Conservation (phyloP, 2,888 invertebrate genomes). For the Apeira syringaria region DNA sequence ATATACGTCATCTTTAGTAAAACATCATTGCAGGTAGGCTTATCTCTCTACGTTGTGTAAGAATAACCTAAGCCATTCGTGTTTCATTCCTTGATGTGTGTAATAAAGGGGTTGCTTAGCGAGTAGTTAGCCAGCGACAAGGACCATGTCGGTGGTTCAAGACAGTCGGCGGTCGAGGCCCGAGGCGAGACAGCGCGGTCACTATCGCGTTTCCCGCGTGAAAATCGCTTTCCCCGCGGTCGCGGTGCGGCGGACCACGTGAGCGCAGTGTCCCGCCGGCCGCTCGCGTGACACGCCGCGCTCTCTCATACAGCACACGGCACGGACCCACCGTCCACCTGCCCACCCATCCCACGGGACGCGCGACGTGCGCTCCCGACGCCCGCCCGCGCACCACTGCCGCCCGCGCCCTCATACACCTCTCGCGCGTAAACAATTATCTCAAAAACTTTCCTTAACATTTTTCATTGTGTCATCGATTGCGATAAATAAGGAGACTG, state of each 20-base stretch:
- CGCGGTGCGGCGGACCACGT: constrained; percentile 60
- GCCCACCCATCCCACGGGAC: constrained; percentile 42
- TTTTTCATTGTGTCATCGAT: constrained; percentile 59
- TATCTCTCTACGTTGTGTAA: not conserved
- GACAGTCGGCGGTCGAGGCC: constrained; percentile 69
- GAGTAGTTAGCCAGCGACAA: constrained; percentile 4
- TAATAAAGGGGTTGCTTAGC: constrained; percentile 28
- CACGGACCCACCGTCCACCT: constrained; percentile 1
- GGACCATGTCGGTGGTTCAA: constrained; percentile 18
- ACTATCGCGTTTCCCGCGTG: constrained; percentile 79
- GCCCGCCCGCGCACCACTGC: constrained; percentile 68
- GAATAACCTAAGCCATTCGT: constrained; percentile 26
- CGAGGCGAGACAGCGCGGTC: constrained; percentile 73
- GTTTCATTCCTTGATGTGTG: constrained; percentile 29
- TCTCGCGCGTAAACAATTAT: constrained; percentile 46
- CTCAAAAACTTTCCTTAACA: constrained; percentile 51
- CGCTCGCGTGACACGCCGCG: constrained; percentile 79
- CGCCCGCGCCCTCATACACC: constrained; percentile 41
- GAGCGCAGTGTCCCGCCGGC: constrained; percentile 81
- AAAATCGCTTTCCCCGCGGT: constrained; percentile 80
- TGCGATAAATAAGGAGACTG: constrained; percentile 54
- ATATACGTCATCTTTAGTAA: no score
- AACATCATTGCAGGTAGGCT: not conserved
- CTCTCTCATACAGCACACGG: constrained; percentile 41
- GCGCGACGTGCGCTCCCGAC: constrained; percentile 60